Base-by-base conservation (phyloP, 2,888 invertebrate species). In the Caenorhabditis angaria region DNA sequence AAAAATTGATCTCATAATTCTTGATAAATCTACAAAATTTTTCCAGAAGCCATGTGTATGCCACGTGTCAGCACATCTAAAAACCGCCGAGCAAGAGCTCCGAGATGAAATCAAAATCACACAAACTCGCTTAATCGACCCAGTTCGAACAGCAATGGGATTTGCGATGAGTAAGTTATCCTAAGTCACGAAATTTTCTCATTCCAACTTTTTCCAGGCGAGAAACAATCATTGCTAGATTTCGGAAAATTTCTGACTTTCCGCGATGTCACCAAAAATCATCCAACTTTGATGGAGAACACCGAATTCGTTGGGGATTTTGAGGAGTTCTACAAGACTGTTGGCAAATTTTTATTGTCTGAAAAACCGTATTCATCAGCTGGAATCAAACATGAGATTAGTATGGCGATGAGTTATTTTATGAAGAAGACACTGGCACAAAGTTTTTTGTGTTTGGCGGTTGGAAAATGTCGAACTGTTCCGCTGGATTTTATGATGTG, bases 381-480 rank as follows among this genome's bases (percentile, higher is more conserved):
- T 50, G 66, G 66, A 24, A 70, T 70, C 62, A 57, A 56, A 20
- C 63, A 62, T 22, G 62, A 65, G 54, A 55, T 54, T 8, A 24
- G 24, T 18, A 61, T 50, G n/a, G 56, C 60, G 4, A 55, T 67
- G 3, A 53, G 66, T 24, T 60, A 64, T 27, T 67, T 71, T 18
- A n/a, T 66, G 10, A 57, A 2, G 18, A 32, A 14, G 10, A 53
- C 66, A 0, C 60, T 71, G 20, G 66, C 66, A 18, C 56, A 63
- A 25, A 60, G 60, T 58, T 71, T 71, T 29, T 27, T 71, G 8
- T 71, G 71, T 14, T 12, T 71, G 47, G 66, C 71, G 6, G 28
- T 71, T 22, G 71, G 71, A 29, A 71, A 67, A 27, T 71, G 71
- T 50, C 66, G 66, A 12, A 66, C 63, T 0, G 66, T 71, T 0